Evolutionary conservation across 2,888 invertebrate species (phyloP).

Genomic region (Saturnia pavonia): DNA sequence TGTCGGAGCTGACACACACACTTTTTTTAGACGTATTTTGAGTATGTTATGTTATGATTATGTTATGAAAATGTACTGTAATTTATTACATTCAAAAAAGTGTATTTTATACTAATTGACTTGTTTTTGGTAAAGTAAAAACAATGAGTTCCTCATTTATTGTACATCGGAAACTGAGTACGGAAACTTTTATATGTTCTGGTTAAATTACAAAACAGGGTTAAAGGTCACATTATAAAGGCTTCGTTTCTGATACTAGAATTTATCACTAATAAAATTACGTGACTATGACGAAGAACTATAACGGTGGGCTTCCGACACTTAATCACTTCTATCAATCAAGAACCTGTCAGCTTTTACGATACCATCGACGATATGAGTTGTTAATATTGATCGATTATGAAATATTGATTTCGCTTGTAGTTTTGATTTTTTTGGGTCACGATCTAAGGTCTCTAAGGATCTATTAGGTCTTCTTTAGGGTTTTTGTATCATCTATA

Average conservation of each 20-base stretch:
- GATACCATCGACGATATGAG: slow-evolving; percentile 15
- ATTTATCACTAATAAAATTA: neutral
- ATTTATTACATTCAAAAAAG: no score
- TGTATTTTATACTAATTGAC: no score
- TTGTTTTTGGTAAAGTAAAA: no score
- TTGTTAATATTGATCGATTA: slow-evolving; percentile 17
- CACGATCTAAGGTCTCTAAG: no score
- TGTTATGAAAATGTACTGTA: no score
- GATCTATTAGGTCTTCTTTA: no score
- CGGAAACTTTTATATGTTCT: no score
- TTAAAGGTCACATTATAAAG: neutral
- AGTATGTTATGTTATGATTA: no score
- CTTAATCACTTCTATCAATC: slow-evolving; percentile 18
- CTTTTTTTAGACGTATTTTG: no score
- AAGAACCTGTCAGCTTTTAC: slow-evolving; percentile 15
- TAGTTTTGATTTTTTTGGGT: neutral
- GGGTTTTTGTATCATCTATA: neutral
- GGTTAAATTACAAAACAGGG: neutral
- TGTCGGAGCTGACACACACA: no score
- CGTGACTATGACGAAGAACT: neutral
- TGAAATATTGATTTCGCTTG: slow-evolving; percentile 27
- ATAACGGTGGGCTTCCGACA: slow-evolving; percentile 14
- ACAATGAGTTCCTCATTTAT: no score
- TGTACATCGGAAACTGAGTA: no score
- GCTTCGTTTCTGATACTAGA: neutral